Conservation (phyloP, 1,140 invertebrate species). For the Diorhabda elongata region DNA sequence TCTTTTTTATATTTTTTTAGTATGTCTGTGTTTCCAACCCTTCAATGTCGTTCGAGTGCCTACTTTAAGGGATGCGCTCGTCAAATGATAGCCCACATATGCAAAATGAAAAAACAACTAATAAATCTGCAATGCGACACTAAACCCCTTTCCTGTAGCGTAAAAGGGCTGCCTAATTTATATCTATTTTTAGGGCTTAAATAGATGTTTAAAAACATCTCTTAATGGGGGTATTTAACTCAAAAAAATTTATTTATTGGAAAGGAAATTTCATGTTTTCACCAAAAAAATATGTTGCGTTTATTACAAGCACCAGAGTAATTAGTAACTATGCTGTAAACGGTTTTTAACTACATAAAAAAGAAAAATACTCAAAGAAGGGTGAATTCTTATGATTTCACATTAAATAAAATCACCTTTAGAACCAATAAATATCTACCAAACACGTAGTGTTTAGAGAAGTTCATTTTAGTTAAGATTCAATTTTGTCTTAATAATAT, state of each 20-base stretch:
- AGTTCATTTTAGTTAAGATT: too few species aligned
- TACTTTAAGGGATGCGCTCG: slow-evolving; percentile 7
- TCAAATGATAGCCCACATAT: slow-evolving; percentile 8
- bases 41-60: slow-evolving; percentile 5
- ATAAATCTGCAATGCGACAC: slow-evolving; percentile 31
- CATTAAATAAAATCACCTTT: too few species aligned
- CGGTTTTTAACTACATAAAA: too few species aligned
- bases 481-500: too few species aligned
- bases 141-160: slow-evolving; percentile 29
- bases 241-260: neutral
- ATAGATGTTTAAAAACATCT: slow-evolving; percentile 17
- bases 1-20: slow-evolving; percentile 2
- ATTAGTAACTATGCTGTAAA: too few species aligned
- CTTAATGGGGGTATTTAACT: slow-evolving; percentile 8
- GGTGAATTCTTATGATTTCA: too few species aligned
- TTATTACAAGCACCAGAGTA: too few species aligned
- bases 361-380: too few species aligned
- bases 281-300: too few species aligned
- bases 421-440: too few species aligned
- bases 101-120: slow-evolving; percentile 25
- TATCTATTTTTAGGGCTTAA: slow-evolving; percentile 14
- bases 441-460: too few species aligned
- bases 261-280: too few species aligned
- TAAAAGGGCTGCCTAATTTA: slow-evolving; percentile 20
- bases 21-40: slow-evolving; percentile 7